phyloP scores from a whole-genome alignment of 2,797 vertebrate species.

The Hippoglossus hippoglossus region DNA sequence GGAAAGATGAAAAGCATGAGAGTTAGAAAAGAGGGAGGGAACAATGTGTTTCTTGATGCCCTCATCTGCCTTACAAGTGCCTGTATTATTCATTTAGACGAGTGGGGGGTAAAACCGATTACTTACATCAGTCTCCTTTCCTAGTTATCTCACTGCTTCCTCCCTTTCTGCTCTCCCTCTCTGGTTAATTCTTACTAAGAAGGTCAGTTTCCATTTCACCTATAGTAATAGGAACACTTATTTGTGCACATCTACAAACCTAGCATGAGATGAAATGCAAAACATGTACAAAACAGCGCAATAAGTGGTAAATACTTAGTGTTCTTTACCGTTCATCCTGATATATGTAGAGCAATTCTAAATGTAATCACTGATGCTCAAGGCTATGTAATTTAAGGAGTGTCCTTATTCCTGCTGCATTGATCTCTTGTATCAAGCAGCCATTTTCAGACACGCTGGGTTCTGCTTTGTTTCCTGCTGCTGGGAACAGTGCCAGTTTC shows the following conservation, averaged over 20 bases:
- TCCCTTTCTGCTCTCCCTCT: slow-evolving; percentile 4
- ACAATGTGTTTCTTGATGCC: slow-evolving; percentile 18
- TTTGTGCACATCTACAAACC: not conserved
- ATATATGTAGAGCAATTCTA: not conserved
- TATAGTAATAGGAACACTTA: not conserved
- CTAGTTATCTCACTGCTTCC: slow-evolving; percentile 32
- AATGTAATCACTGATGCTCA: slow-evolving; percentile 5
- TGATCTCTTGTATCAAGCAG: slow-evolving; percentile 3
- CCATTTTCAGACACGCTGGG: slow-evolving; percentile 2
- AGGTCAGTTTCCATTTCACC: slow-evolving; percentile 8
- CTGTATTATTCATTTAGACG: slow-evolving; percentile 61
- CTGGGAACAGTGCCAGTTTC: not conserved
- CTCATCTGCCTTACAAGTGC: slow-evolving; percentile 26
- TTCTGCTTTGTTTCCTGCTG: slow-evolving; percentile 37
- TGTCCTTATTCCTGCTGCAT: not conserved
- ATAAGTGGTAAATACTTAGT: not conserved
- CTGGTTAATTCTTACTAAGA: not conserved
- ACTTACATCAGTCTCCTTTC: slow-evolving; percentile 30
- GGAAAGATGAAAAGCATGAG: not conserved
- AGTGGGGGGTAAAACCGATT: slow-evolving; percentile 31
- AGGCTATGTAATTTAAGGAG: not conserved
- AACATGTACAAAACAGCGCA: not conserved
- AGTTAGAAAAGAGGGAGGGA: not conserved
- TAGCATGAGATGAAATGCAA: no score
- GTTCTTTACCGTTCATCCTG: not conserved